A percentile compares a stretch with the other conserved stretches of the same genome.
Evolutionary conservation across 2,888 invertebrate genomes (phyloP).

Genomic region (Xanthorhoe designata): DNA sequence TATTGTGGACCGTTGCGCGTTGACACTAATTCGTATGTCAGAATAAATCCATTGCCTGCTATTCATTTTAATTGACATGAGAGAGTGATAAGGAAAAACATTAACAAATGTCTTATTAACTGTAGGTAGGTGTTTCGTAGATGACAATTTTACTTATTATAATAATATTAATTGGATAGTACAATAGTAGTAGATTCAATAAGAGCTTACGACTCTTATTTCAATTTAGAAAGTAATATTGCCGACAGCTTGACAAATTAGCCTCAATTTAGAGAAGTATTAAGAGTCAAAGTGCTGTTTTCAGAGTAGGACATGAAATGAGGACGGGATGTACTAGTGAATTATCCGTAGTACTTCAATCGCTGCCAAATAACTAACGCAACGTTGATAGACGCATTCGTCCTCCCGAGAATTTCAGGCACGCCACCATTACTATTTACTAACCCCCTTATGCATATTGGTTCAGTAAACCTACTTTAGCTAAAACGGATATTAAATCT

Average conservation of each 20-base stretch:
- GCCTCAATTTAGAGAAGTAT: not conserved
- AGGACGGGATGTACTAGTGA: constrained; percentile 41
- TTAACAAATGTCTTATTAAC: no score
- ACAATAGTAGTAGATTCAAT: not conserved
- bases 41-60: no score
- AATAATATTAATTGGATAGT: not conserved
- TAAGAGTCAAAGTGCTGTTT: no score
- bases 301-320: constrained; percentile 46
- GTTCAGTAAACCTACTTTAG: no score
- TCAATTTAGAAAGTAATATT: constrained; percentile 8
- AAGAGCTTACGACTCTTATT: not conserved
- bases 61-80: no score
- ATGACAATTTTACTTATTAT: no score
- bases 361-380: constrained; percentile 69
- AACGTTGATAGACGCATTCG: constrained; percentile 46
- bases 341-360: constrained; percentile 39
- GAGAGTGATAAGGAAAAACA: no score
- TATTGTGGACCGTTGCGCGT: constrained; percentile 17
- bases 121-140: no score
- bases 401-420: constrained; percentile 37
- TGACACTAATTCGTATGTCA: constrained; percentile 11
- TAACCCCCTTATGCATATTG: no score
- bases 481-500: no score
- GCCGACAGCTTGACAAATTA: constrained; percentile 9
- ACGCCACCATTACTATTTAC: constrained; percentile 23